These are phyloP conservation scores for Tholera decimalis DNA, from an alignment of 2,888 invertebrate genomes.

Conservation along the genomic window DNA sequence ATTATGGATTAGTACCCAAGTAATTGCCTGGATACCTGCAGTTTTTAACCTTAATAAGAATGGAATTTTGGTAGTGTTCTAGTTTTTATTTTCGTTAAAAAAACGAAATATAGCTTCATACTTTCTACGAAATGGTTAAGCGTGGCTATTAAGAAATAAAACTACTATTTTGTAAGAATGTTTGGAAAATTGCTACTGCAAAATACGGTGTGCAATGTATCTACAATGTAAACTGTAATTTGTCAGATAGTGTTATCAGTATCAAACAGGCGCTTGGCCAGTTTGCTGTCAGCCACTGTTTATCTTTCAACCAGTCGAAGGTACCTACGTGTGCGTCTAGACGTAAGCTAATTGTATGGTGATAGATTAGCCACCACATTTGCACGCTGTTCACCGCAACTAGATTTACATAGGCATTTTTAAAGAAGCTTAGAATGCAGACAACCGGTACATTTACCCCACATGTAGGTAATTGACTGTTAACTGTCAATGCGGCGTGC, in stretches of 20 bases:
- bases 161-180: slow-evolving; percentile 20
- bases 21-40: slow-evolving; percentile 33
- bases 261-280: slow-evolving; percentile 74
- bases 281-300: slow-evolving; percentile 75
- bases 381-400: slow-evolving; percentile 59
- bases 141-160: slow-evolving; percentile 37
- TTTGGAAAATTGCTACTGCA: slow-evolving; percentile 44
- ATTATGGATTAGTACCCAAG: slow-evolving; percentile 53
- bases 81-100: slow-evolving; percentile 29
- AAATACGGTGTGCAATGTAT: slow-evolving; percentile 54
- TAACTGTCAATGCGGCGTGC: slow-evolving; percentile 58
- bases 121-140: slow-evolving; percentile 51
- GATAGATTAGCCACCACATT: slow-evolving; percentile 74
- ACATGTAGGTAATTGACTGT: slow-evolving; percentile 55
- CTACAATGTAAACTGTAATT: slow-evolving; percentile 71
- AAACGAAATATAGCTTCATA: slow-evolving; percentile 28
- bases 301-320: slow-evolving; percentile 73
- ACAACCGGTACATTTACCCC: slow-evolving; percentile 59
- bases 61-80: slow-evolving; percentile 43
- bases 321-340: slow-evolving; percentile 69
- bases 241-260: slow-evolving; percentile 79
- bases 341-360: slow-evolving; percentile 76
- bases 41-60: slow-evolving; percentile 26
- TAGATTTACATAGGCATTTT: slow-evolving; percentile 68
- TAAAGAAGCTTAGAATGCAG: slow-evolving; percentile 57